These are phyloP conservation scores for Drosophila oshimai DNA, from an alignment of 1,140 invertebrate genomes.

Conservation along the genomic window DNA sequence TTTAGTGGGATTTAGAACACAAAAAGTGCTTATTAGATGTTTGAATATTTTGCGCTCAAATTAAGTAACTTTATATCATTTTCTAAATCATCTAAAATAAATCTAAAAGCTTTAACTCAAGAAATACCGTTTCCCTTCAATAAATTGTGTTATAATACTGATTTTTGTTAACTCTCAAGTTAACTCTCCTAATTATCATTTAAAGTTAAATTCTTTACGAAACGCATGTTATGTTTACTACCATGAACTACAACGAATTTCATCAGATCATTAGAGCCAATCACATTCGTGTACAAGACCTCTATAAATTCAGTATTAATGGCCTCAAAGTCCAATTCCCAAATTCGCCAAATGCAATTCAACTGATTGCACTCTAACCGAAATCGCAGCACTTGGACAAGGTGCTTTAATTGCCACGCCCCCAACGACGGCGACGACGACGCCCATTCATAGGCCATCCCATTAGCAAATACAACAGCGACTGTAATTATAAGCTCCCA, in stretches of 20 bases:
- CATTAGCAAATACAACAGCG: slow-evolving; percentile 59
- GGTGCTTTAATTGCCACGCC: slow-evolving; percentile 53
- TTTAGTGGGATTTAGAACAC: too few species aligned
- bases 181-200: too few species aligned
- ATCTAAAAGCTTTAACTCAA: too few species aligned
- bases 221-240: neutral
- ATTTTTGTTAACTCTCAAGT: too few species aligned
- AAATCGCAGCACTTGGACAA: slow-evolving; percentile 48
- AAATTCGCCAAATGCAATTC: slow-evolving; percentile 6
- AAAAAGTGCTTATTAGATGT: too few species aligned
- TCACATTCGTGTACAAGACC: neutral
- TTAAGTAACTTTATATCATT: too few species aligned
- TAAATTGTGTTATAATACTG: too few species aligned
- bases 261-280: neutral
- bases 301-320: slow-evolving; percentile 20
- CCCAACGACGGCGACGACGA: slow-evolving; percentile 16
- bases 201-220: too few species aligned
- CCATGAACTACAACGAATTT: neutral
- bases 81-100: too few species aligned
- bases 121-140: too few species aligned
- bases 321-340: neutral
- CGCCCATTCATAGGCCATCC: slow-evolving; percentile 30
- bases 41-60: too few species aligned
- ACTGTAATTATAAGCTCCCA: slow-evolving; percentile 41
- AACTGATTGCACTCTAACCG: slow-evolving; percentile 36